phyloP scores from a whole-genome alignment of 2,797 vertebrate species.

The Epinephelus malabaricus region DNA sequence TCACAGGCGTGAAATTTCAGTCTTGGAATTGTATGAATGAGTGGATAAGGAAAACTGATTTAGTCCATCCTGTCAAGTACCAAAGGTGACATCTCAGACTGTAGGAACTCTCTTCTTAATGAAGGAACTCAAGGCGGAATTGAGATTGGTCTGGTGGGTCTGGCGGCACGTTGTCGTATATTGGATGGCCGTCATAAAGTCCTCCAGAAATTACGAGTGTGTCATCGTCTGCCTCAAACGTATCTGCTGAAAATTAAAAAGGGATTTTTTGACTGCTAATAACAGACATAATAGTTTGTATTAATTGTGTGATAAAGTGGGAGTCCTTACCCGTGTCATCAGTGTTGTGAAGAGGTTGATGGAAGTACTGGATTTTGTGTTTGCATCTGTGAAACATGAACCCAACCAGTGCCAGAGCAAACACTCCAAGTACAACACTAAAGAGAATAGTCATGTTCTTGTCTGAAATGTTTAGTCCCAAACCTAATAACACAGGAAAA shows the following conservation, averaged over 20 bases:
- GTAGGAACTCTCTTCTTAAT: constrained; percentile 53
- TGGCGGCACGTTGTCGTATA: constrained; percentile 80
- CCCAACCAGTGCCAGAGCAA: constrained; percentile 67
- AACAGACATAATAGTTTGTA: constrained; percentile 1
- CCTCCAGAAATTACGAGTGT: constrained; percentile 86
- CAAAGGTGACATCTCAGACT: constrained; percentile 21
- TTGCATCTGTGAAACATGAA: constrained; percentile 79
- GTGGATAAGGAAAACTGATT: not conserved
- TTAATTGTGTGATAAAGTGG: not conserved
- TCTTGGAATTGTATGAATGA: constrained; percentile 4
- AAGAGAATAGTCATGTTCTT: constrained; percentile 83
- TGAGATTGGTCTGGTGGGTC: constrained; percentile 72
- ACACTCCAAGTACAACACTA: constrained; percentile 76
- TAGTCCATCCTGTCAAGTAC: not conserved
- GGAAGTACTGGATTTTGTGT: constrained; percentile 82
- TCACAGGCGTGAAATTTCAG: not conserved
- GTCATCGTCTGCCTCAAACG: constrained; percentile 77
- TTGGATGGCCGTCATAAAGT: constrained; percentile 84
- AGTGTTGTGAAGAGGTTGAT: constrained; percentile 83
- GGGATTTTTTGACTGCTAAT: constrained; percentile 21
- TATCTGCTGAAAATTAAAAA: constrained; percentile 67
- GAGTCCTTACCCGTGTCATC: constrained; percentile 77
- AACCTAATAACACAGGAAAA: constrained; percentile 39
- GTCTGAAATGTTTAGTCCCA: constrained; percentile 76
- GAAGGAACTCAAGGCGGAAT: constrained; percentile 82